Evolutionary conservation across 2,113 vertebrate species (phyloP).

Genomic region (Pristiophorus japonicus): DNA sequence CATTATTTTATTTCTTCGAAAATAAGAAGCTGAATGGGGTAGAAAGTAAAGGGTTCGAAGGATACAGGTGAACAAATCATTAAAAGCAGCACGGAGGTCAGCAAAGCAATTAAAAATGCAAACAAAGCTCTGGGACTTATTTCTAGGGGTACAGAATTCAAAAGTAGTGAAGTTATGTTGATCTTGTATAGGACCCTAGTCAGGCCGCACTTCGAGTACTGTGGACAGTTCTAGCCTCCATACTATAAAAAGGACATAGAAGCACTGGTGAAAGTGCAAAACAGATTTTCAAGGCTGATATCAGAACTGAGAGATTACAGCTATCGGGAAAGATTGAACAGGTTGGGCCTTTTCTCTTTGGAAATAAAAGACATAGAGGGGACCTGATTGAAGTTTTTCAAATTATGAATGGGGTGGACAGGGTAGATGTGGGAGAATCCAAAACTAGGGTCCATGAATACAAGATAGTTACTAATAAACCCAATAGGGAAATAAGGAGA

Average conservation of each 20-base stretch:
- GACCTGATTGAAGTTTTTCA: neutral
- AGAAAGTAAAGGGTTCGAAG: too few species aligned
- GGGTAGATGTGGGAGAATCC: neutral
- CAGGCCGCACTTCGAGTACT: neutral
- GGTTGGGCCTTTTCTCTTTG: too few species aligned
- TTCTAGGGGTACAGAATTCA: neutral
- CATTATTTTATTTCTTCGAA: too few species aligned
- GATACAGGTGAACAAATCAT: too few species aligned
- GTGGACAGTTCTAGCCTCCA: neutral
- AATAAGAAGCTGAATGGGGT: too few species aligned
- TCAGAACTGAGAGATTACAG: too few species aligned
- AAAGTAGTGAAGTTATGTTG: neutral
- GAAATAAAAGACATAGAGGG: neutral
- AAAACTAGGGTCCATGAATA: neutral
- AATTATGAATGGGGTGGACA: neutral
- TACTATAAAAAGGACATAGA: neutral
- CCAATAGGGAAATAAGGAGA: neutral
- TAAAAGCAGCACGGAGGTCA: too few species aligned
- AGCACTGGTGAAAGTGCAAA: neutral
- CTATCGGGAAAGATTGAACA: too few species aligned
- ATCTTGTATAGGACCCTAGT: neutral
- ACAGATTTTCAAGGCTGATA: too few species aligned
- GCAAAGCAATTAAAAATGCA: too few species aligned
- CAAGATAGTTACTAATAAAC: neutral
- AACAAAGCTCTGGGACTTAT: too few species aligned